Evolutionary conservation across 2,888 invertebrate genomes (phyloP), one percentile per base, ranked within the genome.

Genomic region (Stomorhina lunata): DNA sequence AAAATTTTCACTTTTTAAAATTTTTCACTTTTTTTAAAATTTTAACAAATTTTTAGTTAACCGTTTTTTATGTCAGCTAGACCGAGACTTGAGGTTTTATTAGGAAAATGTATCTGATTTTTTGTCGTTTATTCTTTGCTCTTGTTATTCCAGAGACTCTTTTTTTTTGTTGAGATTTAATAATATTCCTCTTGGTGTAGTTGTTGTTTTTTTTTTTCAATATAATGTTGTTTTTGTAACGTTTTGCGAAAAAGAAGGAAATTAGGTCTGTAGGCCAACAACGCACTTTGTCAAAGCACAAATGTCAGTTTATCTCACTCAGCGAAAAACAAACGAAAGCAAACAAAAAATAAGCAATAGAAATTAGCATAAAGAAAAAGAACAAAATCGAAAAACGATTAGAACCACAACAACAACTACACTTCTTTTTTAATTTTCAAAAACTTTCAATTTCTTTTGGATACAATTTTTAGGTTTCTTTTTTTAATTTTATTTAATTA

Each of bases 221-320:
- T 82, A 68, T 37, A 68, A 40, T 61, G 32, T 72, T 10, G 66
- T 22, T 37, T 43, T 43, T 43, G 66, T 73, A 66, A 66, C 65
- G 66, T 66, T 22, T 37, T 65, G 53, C 72, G 34, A 27, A 68
- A 72, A 77, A 71, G 77, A 83, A 84, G 75, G 72, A 83, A 86
- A 86, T 86, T 86, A 84, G 86, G 86, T 86, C 84, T 84, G 84
- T 84, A 86, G 86, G 86, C 82, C 86, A 86, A 85, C 81, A 83
- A 80, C 83, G 75, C 37, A 80, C 50, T 80, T 61, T 37, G 59
- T 50, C n/a, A n/a, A n/a, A n/a, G n/a, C n/a, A n/a, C n/a, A n/a
- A n/a, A 50, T 22, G 37, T 40, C 61, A 22, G 57, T 48, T 57
- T 40, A 40, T 72, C 40, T 43, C 73, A 43, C 27, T 73, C 66